A percentile compares a stretch with the other conserved stretches of the same genome.
Conservation (phyloP, 2,113 vertebrate genomes). For the Todiramphus chloris region DNA sequence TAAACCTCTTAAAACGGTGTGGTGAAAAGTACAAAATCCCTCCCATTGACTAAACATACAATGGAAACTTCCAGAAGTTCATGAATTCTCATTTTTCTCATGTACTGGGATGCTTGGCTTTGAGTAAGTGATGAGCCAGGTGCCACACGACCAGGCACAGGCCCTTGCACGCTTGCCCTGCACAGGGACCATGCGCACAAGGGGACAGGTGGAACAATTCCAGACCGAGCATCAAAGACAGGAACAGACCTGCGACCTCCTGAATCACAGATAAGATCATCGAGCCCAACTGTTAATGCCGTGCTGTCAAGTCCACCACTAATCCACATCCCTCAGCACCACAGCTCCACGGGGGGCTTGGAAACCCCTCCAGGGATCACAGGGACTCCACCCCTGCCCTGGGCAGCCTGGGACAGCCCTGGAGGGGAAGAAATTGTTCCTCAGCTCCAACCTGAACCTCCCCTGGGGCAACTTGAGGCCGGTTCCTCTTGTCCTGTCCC, state of each 20-base stretch:
- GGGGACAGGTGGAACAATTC: not conserved
- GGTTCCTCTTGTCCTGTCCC: not conserved
- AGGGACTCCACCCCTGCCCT: not conserved
- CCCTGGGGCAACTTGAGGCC: not conserved
- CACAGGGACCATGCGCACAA: not conserved
- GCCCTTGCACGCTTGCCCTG: not conserved
- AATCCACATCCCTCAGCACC: not conserved
- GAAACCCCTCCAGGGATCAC: not conserved
- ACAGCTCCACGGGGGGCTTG: not conserved
- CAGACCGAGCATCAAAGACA: not conserved
- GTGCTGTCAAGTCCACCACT: not conserved
- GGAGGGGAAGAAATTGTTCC: not conserved
- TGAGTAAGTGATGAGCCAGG: not conserved
- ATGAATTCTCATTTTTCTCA: constrained; percentile 34
- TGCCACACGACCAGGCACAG: not conserved
- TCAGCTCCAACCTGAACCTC: not conserved
- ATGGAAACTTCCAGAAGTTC: not conserved
- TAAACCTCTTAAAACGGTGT: constrained; percentile 8
- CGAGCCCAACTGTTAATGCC: not conserved
- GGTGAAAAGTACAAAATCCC: constrained; percentile 54
- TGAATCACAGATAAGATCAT: not conserved
- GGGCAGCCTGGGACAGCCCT: not conserved
- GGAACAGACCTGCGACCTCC: not conserved
- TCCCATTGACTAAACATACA: constrained; percentile 54
- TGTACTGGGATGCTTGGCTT: not conserved